Evolutionary conservation across 2,113 vertebrate genomes (phyloP).

Genomic region (Rousettus leschenaultii): DNA sequence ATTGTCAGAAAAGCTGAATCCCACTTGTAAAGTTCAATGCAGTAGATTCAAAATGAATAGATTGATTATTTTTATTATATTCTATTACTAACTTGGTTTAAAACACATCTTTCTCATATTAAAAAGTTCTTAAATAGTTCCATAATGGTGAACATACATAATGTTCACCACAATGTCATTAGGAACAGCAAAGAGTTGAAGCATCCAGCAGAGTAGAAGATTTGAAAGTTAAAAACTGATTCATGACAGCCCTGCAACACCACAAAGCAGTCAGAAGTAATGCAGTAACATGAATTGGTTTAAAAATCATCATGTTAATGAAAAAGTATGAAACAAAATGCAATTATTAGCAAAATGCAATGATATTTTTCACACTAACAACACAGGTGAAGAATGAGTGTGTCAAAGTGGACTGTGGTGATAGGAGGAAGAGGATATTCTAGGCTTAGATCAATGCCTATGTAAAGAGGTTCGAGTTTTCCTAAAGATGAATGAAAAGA

Average conservation of each 20-base stretch:
- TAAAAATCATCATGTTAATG: background rate
- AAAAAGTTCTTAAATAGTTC: background rate
- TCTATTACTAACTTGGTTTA: background rate
- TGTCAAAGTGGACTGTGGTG: background rate
- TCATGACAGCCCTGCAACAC: background rate
- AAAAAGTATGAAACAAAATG: background rate
- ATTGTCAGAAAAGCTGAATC: background rate
- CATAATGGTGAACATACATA: too few relatives aligned
- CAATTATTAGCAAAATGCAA: background rate
- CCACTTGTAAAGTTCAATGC: background rate
- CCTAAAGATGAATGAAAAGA: background rate
- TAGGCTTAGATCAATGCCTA: background rate
- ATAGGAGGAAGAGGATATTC: background rate
- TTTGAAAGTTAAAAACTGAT: background rate
- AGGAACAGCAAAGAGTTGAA: background rate
- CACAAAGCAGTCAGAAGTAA: background rate
- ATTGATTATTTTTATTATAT: background rate
- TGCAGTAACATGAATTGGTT: background rate
- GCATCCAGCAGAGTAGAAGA: background rate
- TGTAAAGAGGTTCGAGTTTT: background rate
- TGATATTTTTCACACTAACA: background rate
- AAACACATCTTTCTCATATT: background rate
- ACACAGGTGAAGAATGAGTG: background rate
- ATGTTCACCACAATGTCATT: background rate
- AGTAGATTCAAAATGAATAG: background rate